Percentiles rank a stretch among this genome's conserved stretches.
phyloP scores from a whole-genome alignment of 2,113 vertebrate species.

The Thalassarche chlororhynchos region DNA sequence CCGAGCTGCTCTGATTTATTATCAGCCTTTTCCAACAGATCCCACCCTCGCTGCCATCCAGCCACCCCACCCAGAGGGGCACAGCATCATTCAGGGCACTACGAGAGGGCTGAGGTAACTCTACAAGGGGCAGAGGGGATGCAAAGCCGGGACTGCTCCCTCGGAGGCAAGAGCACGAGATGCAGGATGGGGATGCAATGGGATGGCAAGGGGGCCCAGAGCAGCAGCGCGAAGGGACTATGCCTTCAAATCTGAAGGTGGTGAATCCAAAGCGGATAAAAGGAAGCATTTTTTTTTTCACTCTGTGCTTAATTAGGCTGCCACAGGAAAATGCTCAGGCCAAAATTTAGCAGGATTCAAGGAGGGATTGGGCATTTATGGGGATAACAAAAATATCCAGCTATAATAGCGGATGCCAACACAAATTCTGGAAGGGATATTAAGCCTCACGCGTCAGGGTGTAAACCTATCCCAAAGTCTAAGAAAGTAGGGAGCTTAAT shows the following conservation, averaged over 20 bases:
- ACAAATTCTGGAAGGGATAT: slow-evolving; percentile 62
- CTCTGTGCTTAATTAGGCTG: slow-evolving; percentile 23
- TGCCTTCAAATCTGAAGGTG: not conserved
- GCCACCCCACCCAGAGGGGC: not conserved
- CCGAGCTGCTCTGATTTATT: not conserved
- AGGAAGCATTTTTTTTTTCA: not conserved
- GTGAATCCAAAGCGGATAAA: slow-evolving; percentile 7
- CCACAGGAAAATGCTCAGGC: slow-evolving; percentile 44
- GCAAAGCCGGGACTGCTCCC: not conserved
- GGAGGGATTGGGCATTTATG: not conserved
- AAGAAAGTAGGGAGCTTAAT: not conserved
- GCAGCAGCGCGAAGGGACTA: not conserved
- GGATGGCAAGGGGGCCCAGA: not conserved
- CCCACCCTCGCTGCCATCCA: accelerated
- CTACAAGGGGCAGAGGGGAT: not conserved
- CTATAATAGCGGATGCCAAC: slow-evolving; percentile 14
- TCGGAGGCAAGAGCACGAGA: not conserved
- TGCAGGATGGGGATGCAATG: not conserved
- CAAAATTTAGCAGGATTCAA: slow-evolving; percentile 43
- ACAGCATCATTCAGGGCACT: not conserved
- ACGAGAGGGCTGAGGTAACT: not conserved
- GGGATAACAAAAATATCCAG: slow-evolving; percentile 44
- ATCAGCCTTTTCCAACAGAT: not conserved
- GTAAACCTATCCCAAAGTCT: slow-evolving; percentile 9
- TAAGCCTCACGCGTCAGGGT: slow-evolving; percentile 48